phyloP scores from a whole-genome alignment of 92 coral and sea anemone species.

The Parazoanthus swiftii region DNA sequence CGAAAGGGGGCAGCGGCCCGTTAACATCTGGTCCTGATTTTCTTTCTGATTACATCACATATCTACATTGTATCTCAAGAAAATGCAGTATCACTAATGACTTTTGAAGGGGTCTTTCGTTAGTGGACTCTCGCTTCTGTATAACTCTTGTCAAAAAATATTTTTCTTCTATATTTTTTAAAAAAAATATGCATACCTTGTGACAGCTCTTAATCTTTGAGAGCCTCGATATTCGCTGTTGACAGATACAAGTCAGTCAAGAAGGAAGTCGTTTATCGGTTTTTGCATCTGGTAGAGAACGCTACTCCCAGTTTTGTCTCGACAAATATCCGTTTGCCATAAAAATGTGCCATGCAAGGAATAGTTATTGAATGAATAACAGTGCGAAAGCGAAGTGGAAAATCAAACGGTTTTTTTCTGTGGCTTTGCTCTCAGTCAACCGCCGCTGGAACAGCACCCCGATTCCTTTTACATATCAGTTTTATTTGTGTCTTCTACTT shows the following conservation, averaged over 20 bases:
- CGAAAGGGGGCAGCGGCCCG: neutral
- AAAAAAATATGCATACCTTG: neutral
- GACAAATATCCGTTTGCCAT: neutral
- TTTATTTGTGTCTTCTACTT: too few relatives aligned
- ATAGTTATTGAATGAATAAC: too few relatives aligned
- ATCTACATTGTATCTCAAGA: neutral
- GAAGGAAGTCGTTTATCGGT: conserved; percentile 13
- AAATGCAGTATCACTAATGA: neutral
- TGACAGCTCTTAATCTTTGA: neutral
- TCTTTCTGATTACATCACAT: neutral
- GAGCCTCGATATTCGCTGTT: neutral
- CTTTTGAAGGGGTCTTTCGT: neutral
- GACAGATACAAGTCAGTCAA: neutral
- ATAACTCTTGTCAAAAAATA: too few relatives aligned
- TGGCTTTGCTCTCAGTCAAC: too few relatives aligned
- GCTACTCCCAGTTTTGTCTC: neutral
- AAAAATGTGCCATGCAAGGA: neutral
- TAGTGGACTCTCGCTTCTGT: neutral
- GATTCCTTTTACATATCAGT: too few relatives aligned
- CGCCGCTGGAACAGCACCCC: too few relatives aligned
- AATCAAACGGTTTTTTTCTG: too few relatives aligned
- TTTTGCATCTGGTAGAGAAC: neutral
- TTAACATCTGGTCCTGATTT: neutral
- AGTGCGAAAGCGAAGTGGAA: too few relatives aligned
- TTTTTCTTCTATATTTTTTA: neutral